phyloP scores from a whole-genome alignment of 2,888 invertebrate genomes.

The Lycocerus yunnanus region DNA sequence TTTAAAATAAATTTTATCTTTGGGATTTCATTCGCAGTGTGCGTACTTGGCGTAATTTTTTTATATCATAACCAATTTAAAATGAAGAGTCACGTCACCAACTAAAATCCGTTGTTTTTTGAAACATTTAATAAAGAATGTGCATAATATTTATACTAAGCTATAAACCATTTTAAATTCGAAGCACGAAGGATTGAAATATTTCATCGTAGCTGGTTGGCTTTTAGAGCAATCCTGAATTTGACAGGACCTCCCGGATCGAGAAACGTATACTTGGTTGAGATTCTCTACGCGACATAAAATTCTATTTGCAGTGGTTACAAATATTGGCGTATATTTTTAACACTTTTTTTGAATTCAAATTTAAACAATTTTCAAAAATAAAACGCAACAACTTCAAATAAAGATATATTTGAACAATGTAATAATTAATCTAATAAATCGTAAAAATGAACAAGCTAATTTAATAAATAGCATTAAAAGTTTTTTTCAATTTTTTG shows the following conservation, averaged over 20 bases:
- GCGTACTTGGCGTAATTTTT: background rate
- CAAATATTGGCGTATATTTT: constrained; percentile 29
- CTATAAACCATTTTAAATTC: constrained; percentile 36
- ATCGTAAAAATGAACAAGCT: background rate
- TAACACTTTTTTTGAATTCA: constrained; percentile 36
- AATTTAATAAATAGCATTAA: constrained; percentile 12
- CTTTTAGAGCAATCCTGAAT: constrained; percentile 41
- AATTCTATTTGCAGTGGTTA: constrained; percentile 37
- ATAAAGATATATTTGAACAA: background rate
- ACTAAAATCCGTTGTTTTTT: background rate
- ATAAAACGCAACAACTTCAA: background rate
- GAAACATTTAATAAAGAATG: constrained; percentile 29
- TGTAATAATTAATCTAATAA: background rate
- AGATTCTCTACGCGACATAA: constrained; percentile 30
- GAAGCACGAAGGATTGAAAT: constrained; percentile 44
- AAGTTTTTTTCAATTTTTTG: background rate
- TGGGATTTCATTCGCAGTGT: background rate
- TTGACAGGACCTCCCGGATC: constrained; percentile 35
- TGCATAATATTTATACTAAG: constrained; percentile 36
- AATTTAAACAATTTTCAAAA: constrained; percentile 15
- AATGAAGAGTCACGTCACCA: background rate
- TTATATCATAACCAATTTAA: background rate
- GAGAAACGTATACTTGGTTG: constrained; percentile 33
- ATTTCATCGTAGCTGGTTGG: constrained; percentile 44
- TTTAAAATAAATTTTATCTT: background rate